Base-by-base conservation (phyloP, 2,797 vertebrate genomes). In the Enteromius treurensis region DNA sequence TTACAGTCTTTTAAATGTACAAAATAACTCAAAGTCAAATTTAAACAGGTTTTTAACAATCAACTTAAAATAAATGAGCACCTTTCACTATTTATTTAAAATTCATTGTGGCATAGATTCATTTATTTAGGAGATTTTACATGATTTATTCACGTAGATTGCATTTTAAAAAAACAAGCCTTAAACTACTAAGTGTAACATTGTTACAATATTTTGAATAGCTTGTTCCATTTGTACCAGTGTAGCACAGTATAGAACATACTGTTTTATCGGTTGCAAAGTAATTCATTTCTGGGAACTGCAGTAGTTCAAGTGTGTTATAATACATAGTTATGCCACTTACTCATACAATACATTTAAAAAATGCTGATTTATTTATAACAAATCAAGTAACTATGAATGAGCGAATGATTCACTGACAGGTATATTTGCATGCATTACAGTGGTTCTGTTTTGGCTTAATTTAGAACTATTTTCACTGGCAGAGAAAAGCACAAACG, bases 331-430 rank as follows among this genome's bases (percentile, higher is more conserved):
- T 55, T 42, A 42, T 8, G 9, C 8, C 40, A 42, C 40, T 42
- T 42, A 42, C 8, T 58, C 9, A 21, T 21, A n/a, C 6, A 1
- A 8, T 55, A n/a, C 3, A 53, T 19, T 19, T 2, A 5, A 17
- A 49, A 29, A 73, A 32, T 32, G 9, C 15, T 32, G 26, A 34
- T 32, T 21, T 29, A 53, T 74, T 74, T 29, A n/a, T 8, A 19
- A 53, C 49, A 53, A 74, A 76, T 23, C 32, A 75, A 37, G 73
- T 15, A 5, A 75, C 19, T 21, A 76, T 15, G 11, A 75, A 55
- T n/a, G 5, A 55, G 6, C 0, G 26, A 55, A 23, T 40, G 51
- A 58, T 58, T 75, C 19, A 75, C 2, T 40, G 32, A 49, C 26
- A 64, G 14, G 13, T 15, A 64, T 64, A 58, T 60, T 13, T 60